These are phyloP conservation scores for Aspidapion aeneum DNA, from an alignment of 2,888 invertebrate genomes.

Conservation along the genomic window DNA sequence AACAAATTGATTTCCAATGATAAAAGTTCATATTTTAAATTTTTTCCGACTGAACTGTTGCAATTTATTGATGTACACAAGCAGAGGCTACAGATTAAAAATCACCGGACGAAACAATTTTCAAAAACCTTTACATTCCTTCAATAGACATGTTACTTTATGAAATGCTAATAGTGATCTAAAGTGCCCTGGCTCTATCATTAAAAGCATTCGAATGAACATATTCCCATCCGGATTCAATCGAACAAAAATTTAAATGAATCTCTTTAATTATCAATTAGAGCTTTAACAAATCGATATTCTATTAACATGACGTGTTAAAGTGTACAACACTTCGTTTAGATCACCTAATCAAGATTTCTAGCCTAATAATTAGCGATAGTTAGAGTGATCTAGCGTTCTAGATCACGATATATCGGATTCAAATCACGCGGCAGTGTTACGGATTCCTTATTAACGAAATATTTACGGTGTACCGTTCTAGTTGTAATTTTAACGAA, in stretches of 20 bases:
- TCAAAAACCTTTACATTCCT: too few relatives aligned
- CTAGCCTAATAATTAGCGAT: not conserved
- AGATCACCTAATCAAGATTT: not conserved
- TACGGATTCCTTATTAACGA: not conserved
- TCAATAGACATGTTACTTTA: too few relatives aligned
- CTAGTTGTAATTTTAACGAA: too few relatives aligned
- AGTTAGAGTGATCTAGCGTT: not conserved
- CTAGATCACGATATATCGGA: not conserved
- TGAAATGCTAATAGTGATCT: too few relatives aligned
- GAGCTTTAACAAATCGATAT: not conserved
- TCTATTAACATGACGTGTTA: not conserved
- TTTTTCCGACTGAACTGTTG: too few relatives aligned
- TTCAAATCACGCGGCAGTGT: not conserved
- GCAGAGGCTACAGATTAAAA: too few relatives aligned
- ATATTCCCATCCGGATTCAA: not conserved
- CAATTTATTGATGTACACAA: too few relatives aligned
- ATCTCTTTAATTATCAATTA: not conserved
- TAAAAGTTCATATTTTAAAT: too few relatives aligned
- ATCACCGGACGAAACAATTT: too few relatives aligned
- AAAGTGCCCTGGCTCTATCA: too few relatives aligned
- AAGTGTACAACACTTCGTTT: too few relatives aligned
- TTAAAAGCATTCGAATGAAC: not conserved
- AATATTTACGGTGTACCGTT: not conserved
- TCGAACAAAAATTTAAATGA: not conserved
- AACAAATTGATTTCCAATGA: too few relatives aligned